Base-by-base conservation (phyloP, 2,113 vertebrate genomes). In the Numenius arquata region DNA sequence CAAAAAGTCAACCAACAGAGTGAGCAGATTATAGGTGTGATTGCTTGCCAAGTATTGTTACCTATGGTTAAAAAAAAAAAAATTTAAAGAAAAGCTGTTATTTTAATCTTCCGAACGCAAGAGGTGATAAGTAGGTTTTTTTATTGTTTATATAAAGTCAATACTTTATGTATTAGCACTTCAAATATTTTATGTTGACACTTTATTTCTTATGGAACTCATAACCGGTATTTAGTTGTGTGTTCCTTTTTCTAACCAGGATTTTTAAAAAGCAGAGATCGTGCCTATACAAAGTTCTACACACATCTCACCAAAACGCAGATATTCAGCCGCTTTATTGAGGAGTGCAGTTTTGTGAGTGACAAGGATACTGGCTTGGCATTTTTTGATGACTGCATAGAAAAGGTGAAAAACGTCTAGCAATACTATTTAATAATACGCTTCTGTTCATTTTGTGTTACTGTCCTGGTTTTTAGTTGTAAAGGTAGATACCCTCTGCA, bases 261-360 rank as follows among this genome's bases (percentile, higher is more conserved):
- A 29, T 99, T 99, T 98, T 98, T 99, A 94, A 99, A 99, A 98
- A 99, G 99, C 96, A 97, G 99, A 97, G 99, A 99, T 94, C 99
- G 99, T 41, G 97, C 99, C 32, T 99, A 99, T 97, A 98, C 99
- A 85, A 99, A 99, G 97, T 99, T 99, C 97, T 99, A 99, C 97
- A 98, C 98, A 0, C 98, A 98, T 95, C 98, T 99, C 96, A 99
- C 99, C 73, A 99, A 99, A 98, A 99, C 99, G 2, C 99, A 99
- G 97, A 99, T 99, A 94, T 99, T 99, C 97, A 99, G 99, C 97
- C 99, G 99, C 94, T 99, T 99, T 94, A 99, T 99, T 76, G 99
- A 99, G 98, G 99, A 99, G 95, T 99, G 99, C 96, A 99, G 99
- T 88, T 99, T 99, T 88, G 99, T 99, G 97, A 99, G 99, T 53